Evolutionary conservation across 2,113 vertebrate genomes (phyloP).

Genomic region (Nycticebus coucang): DNA sequence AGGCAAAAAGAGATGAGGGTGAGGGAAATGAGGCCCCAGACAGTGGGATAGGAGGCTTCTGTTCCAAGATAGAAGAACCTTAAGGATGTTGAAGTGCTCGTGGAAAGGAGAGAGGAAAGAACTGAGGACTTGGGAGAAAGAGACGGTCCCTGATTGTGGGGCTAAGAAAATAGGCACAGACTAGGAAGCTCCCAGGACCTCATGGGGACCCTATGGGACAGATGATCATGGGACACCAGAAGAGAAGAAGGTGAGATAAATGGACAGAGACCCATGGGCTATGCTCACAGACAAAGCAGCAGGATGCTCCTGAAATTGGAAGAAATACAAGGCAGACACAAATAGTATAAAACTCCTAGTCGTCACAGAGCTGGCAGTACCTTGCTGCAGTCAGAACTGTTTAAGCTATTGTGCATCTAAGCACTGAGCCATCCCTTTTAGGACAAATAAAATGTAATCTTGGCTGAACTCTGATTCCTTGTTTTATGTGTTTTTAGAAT

Average conservation of each 20-base stretch:
- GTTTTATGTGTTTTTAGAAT: neutral
- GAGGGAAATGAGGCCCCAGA: neutral
- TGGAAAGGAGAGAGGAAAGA: neutral
- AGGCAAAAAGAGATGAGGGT: neutral
- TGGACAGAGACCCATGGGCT: neutral
- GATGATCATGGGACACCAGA: accelerated
- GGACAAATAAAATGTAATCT: neutral
- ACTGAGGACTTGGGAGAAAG: neutral
- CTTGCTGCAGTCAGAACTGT: accelerated
- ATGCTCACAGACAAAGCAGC: neutral
- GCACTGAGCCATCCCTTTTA: accelerated
- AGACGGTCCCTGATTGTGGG: neutral
- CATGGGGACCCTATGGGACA: accelerated
- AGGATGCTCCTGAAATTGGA: neutral
- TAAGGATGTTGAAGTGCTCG: neutral
- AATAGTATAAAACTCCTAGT: neutral
- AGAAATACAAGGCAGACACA: neutral
- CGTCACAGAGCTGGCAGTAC: neutral
- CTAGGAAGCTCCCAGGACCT: neutral
- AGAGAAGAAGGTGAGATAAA: accelerated
- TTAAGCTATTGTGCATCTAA: neutral
- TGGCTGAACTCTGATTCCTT: neutral
- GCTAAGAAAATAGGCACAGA: neutral
- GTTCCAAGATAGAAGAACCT: neutral
- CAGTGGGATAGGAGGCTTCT: too few relatives aligned